Evolutionary conservation across 92 coral and sea anemone genomes (phyloP).

Genomic region (Umimayanthus chanpuru): DNA sequence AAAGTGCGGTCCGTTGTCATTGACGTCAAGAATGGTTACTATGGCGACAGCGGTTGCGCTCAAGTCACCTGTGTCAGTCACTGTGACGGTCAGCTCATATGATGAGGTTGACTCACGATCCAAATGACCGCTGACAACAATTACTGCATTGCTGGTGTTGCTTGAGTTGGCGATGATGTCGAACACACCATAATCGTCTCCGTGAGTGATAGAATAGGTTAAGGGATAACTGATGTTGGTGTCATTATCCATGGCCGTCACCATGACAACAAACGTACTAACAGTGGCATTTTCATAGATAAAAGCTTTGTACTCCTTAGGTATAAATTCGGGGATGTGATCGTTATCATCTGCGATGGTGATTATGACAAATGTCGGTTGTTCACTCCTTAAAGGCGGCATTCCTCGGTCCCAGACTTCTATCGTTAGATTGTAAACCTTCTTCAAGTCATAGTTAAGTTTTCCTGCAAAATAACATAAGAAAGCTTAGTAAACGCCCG

Average conservation of each 20-base stretch:
- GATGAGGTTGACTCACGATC: constrained; percentile 69
- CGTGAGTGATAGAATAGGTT: constrained; percentile 60
- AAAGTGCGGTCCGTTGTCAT: constrained; percentile 89
- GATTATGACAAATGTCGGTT: constrained; percentile 65
- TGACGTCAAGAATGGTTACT: constrained; percentile 78
- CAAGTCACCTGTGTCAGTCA: constrained; percentile 64
- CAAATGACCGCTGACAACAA: constrained; percentile 53
- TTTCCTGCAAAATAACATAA: constrained; percentile 36
- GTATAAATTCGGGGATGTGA: constrained; percentile 82
- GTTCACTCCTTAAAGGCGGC: constrained; percentile 58
- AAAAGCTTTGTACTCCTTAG: constrained; percentile 54
- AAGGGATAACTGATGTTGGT: constrained; percentile 56
- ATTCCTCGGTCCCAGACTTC: constrained; percentile 80
- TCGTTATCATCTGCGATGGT: constrained; percentile 75
- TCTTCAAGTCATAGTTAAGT: constrained; percentile 70
- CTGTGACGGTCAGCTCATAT: constrained; percentile 62
- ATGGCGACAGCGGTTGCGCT: constrained; percentile 57
- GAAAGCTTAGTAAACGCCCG: not conserved
- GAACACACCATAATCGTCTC: constrained; percentile 73
- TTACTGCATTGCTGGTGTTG: constrained; percentile 52
- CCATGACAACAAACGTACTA: constrained; percentile 61
- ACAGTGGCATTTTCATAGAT: constrained; percentile 70
- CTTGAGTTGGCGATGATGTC: constrained; percentile 56
- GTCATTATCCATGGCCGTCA: constrained; percentile 78
- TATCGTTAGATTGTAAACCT: constrained; percentile 70